phyloP scores from a whole-genome alignment of 1,140 invertebrate genomes.

The Drosophila bipectinata region DNA sequence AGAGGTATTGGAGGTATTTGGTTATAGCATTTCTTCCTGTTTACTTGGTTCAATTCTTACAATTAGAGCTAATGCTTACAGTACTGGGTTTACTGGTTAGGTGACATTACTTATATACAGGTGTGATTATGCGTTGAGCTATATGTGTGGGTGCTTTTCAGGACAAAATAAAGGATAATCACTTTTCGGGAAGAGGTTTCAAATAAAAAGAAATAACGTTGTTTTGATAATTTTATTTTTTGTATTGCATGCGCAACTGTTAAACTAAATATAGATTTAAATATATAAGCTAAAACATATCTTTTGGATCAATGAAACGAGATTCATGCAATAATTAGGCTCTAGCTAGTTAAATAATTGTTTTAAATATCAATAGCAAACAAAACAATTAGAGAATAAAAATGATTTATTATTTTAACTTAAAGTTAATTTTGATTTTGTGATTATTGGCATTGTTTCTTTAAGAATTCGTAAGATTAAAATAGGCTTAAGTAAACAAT shows the following conservation, averaged over 20 bases:
- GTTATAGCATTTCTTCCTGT: slow-evolving; percentile 82
- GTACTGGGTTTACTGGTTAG: background rate
- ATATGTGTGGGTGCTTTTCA: slow-evolving; percentile 7
- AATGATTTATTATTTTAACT: slow-evolving; percentile 55
- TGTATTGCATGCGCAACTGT: slow-evolving; percentile 21
- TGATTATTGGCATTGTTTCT: slow-evolving; percentile 68
- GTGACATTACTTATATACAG: slow-evolving; percentile 9
- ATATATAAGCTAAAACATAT: slow-evolving; percentile 14
- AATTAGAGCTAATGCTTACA: slow-evolving; percentile 17
- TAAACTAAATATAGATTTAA: slow-evolving; percentile 57
- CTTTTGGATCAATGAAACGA: slow-evolving; percentile 46
- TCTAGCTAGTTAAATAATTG: slow-evolving; percentile 65
- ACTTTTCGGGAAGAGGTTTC: background rate
- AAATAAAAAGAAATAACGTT: slow-evolving; percentile 23
- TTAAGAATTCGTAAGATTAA: slow-evolving; percentile 67
- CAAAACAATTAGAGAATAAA: slow-evolving; percentile 65
- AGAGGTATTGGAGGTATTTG: slow-evolving; percentile 82
- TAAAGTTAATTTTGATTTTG: slow-evolving; percentile 77
- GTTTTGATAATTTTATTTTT: slow-evolving; percentile 43
- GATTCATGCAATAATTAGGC: slow-evolving; percentile 52
- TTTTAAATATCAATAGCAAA: slow-evolving; percentile 59
- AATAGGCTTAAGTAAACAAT: slow-evolving; percentile 54
- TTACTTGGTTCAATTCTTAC: slow-evolving; percentile 72
- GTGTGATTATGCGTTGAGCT: slow-evolving; percentile 36
- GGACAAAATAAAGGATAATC: slow-evolving; percentile 1